phyloP scores from a whole-genome alignment of 1,140 invertebrate species.

The Pomacea maculata region DNA sequence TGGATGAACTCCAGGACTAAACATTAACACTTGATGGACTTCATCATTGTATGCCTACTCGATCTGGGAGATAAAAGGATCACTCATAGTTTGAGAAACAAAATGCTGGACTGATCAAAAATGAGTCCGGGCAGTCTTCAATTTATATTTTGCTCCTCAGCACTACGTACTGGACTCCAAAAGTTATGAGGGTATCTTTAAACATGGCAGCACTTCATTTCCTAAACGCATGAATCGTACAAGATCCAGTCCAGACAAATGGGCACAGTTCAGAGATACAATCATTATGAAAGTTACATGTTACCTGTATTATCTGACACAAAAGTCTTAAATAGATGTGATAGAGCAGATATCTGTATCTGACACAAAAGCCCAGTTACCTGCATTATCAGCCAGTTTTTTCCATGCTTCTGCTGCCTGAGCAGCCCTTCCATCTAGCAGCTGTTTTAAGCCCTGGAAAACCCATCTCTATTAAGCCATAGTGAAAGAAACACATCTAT shows the following conservation, averaged over 20 bases:
- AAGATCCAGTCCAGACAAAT: too few species aligned
- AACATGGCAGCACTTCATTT: neutral
- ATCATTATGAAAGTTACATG: conserved; percentile 5
- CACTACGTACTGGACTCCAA: neutral
- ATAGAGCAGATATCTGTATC: neutral
- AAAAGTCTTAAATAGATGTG: too few species aligned
- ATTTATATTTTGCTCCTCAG: neutral
- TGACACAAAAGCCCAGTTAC: conserved; percentile 20
- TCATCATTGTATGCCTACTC: too few species aligned
- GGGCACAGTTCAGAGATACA: neutral
- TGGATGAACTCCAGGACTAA: too few species aligned
- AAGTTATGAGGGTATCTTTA: neutral
- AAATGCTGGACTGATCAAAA: too few species aligned
- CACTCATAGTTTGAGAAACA: too few species aligned
- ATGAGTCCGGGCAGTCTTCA: neutral
- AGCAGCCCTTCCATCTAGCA: conserved; percentile 37
- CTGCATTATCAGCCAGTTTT: conserved; percentile 44
- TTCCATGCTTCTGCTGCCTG: conserved; percentile 44
- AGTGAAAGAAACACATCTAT: too few species aligned
- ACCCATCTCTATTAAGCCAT: too few species aligned
- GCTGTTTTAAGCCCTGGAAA: conserved; percentile 38
- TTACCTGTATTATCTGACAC: conserved; percentile 11
- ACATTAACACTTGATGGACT: too few species aligned
- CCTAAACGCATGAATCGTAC: neutral
- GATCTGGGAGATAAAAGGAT: too few species aligned